Evolutionary conservation across 2,888 invertebrate species (phyloP), one percentile per base, ranked within the genome.

Genomic region (Nebria brevicollis): DNA sequence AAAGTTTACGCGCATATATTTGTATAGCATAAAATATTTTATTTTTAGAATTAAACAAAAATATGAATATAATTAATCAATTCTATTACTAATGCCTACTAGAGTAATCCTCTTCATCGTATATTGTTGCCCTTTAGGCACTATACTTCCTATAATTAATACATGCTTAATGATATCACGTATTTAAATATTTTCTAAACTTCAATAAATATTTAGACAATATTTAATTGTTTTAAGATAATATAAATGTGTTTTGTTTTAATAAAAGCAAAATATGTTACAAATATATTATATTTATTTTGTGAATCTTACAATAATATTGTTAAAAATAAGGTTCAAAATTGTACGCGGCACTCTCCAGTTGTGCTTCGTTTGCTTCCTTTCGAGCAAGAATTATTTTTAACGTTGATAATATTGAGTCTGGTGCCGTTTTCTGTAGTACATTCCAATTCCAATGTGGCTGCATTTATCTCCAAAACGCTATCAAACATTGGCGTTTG

Each of bases 381-480:
- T 10, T 86, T 86, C 2, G 85, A 85, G 83, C 88, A 87, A n/a
- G 84, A 84, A n/a, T 75, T 66, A 13, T 66, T 8, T 20, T 75
- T 26, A 34, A 77, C 82, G 6, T 85, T 86, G 25, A 85, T 81
- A 34, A 81, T 73, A 72, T 72, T 75, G 72, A 73, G 54, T 73
- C 75, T 65, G 1, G 75, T 66, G 74, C 85, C 87, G 1, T 84
- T 84, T 26, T 85, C 86, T 78, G 85, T 85, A 0, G 92, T 88
- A 85, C 95, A 95, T 83, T 91, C 90, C 1, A 94, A 86, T 75
- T 89, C 87, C 75, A 93, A 87, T 0, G 91, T 93, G 0, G 90
- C 91, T 0, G 92, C 91, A 86, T 94, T 93, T 0, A 94, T 92
- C 5, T 91, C 91, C 15, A 94, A 87, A 1, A 91, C 90, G 15